Evolutionary conservation across 2,797 vertebrate genomes (phyloP).

Genomic region (Silurus aristotelis): DNA sequence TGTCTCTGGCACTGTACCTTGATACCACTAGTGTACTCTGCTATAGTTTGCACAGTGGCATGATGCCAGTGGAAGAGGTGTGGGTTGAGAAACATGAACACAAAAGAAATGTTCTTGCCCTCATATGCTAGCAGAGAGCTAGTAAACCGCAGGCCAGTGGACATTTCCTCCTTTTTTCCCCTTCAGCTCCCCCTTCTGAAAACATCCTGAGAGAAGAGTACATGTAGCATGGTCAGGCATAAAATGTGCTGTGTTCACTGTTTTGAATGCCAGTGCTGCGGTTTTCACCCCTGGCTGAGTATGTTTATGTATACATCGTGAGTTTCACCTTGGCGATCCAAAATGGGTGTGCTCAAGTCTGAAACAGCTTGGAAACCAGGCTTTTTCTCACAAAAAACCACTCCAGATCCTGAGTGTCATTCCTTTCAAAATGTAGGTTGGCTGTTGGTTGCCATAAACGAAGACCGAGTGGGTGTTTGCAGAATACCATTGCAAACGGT

Average conservation of each 20-base stretch:
- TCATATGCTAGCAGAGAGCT: constrained; percentile 41
- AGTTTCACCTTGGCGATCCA: constrained; percentile 40
- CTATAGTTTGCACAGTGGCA: constrained; percentile 50
- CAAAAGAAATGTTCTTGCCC: constrained; percentile 55
- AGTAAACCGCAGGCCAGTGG: constrained; percentile 60
- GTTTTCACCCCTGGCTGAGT: constrained; percentile 57
- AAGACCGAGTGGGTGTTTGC: constrained; percentile 46
- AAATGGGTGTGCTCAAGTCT: constrained; percentile 29
- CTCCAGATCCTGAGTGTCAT: neutral
- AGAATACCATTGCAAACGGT: constrained; percentile 38
- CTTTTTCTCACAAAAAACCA: constrained; percentile 38
- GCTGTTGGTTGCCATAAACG: constrained; percentile 25
- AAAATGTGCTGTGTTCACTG: constrained; percentile 58
- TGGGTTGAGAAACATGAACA: constrained; percentile 38
- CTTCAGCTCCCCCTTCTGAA: constrained; percentile 41
- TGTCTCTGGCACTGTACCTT: constrained; percentile 61
- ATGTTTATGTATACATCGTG: constrained; percentile 50
- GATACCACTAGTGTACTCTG: constrained; percentile 57
- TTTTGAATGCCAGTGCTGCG: constrained; percentile 49
- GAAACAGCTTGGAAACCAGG: constrained; percentile 26
- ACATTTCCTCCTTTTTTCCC: constrained; percentile 54
- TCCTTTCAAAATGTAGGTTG: constrained; percentile 30
- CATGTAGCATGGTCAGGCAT: constrained; percentile 50
- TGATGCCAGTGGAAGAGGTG: constrained; percentile 34
- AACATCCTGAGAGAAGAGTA: constrained; percentile 56